Percentiles rank a stretch among this genome's conserved stretches.
phyloP scores from a whole-genome alignment of 2,888 invertebrate genomes.

The Philereme vetulata region DNA sequence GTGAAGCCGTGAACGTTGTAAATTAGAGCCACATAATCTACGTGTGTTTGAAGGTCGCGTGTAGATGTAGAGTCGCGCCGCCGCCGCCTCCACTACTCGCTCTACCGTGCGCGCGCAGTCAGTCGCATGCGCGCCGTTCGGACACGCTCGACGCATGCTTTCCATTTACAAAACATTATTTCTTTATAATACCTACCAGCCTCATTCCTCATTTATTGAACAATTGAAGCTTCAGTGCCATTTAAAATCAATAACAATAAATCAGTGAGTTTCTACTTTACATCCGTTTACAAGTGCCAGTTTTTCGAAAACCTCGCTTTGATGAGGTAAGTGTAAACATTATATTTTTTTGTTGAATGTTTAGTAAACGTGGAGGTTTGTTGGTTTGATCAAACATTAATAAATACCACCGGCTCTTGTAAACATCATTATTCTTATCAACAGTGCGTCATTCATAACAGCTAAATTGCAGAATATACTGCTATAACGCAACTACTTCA shows the following conservation, averaged over 20 bases:
- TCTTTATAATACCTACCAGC: constrained; percentile 7
- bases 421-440: not conserved
- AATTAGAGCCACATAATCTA: constrained; percentile 1
- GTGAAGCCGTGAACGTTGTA: not conserved
- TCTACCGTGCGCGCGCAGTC: constrained; percentile 3
- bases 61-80: constrained; percentile 31
- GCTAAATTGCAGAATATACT: constrained; percentile 8
- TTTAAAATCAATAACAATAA: constrained; percentile 6
- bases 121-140: constrained; percentile 53
- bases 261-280: constrained; percentile 9
- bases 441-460: not conserved
- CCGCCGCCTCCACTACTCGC: not conserved
- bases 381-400: constrained; percentile 24
- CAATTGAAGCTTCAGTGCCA: constrained; percentile 10
- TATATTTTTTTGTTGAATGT: constrained; percentile 24
- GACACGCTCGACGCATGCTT: constrained; percentile 21
- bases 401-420: constrained; percentile 8
- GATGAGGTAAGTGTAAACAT: constrained; percentile 37
- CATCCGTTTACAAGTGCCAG: not conserved
- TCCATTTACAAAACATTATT: constrained; percentile 2
- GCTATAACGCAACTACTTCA: not conserved
- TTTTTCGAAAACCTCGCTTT: constrained; percentile 10
- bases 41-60: constrained; percentile 49
- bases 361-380: constrained; percentile 8
- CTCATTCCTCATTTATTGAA: constrained; percentile 21